These are phyloP conservation scores for Phortica magna DNA, from an alignment of 2,888 invertebrate species.

Conservation along the genomic window DNA sequence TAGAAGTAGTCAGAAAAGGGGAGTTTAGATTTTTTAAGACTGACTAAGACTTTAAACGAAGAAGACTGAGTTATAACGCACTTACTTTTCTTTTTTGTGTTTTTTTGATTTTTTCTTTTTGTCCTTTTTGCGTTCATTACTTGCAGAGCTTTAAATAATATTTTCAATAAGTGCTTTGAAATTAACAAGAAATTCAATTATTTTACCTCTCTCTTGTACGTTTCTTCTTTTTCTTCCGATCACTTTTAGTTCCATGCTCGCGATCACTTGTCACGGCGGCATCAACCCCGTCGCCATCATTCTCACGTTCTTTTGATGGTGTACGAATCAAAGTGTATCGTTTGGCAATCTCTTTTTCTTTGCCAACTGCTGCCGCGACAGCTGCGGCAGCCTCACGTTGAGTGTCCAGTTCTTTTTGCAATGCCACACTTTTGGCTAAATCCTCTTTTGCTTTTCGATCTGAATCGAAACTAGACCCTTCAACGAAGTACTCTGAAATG, in stretches of 20 bases:
- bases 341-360: constrained; percentile 77
- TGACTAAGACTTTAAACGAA: background rate
- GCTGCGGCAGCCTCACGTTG: constrained; percentile 75
- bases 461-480: constrained; percentile 94
- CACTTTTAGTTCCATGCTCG: constrained; percentile 74
- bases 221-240: constrained; percentile 85
- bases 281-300: constrained; percentile 64
- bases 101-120: constrained; percentile 90
- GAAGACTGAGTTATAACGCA: constrained; percentile 7
- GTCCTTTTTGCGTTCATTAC: constrained; percentile 85
- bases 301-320: constrained; percentile 82
- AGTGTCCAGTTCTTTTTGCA: constrained; percentile 78
- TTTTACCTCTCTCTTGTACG: constrained; percentile 79
- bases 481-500: constrained; percentile 94
- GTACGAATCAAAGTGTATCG: constrained; percentile 88
- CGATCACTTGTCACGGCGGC: constrained; percentile 76
- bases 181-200: background rate
- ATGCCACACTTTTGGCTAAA: constrained; percentile 78
- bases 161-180: background rate
- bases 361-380: constrained; percentile 61
- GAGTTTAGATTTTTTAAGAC: background rate
- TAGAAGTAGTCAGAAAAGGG: background rate
- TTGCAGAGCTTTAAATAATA: constrained; percentile 80
- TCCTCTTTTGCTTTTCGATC: constrained; percentile 82
- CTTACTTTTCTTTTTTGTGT: constrained; percentile 86